Evolutionary conservation across 2,797 vertebrate genomes (phyloP).

Genomic region (Muraenolepis orangiensis): DNA sequence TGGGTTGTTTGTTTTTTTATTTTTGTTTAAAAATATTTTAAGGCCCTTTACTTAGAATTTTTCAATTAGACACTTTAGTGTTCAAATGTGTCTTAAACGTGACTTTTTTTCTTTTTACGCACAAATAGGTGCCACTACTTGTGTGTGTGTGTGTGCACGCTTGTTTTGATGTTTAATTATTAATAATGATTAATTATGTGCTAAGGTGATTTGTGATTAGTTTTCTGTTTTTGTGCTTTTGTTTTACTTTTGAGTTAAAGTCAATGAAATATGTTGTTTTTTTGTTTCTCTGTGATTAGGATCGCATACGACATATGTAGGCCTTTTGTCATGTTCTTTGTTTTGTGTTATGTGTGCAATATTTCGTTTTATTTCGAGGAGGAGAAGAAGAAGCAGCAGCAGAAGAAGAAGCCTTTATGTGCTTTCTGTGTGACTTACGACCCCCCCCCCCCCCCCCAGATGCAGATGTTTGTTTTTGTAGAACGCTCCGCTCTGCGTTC

Average conservation of each 20-base stretch:
- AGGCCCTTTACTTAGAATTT: background rate
- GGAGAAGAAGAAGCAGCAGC: too few species aligned
- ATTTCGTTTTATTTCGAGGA: too few species aligned
- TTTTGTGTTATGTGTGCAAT: background rate
- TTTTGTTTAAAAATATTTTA: background rate
- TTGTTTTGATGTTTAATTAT: constrained; percentile 50
- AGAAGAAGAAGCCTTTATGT: background rate
- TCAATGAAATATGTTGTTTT: constrained; percentile 5
- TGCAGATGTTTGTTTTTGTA: constrained; percentile 33
- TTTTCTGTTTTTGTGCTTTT: background rate
- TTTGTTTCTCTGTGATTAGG: constrained; percentile 21
- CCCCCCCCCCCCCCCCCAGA: too few species aligned
- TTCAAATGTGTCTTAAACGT: constrained; percentile 25
- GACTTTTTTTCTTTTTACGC: constrained; percentile 38
- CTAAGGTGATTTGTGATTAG: constrained; percentile 34
- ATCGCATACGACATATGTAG: constrained; percentile 28
- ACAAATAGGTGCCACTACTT: constrained; percentile 61
- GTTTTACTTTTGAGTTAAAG: constrained; percentile 22
- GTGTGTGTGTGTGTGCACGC: constrained; percentile 52
- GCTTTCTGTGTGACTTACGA: background rate
- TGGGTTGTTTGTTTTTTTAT: too few species aligned
- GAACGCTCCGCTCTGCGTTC: constrained; percentile 33
- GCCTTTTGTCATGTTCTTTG: constrained; percentile 4
- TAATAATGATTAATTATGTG: constrained; percentile 50
- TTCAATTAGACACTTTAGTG: background rate